phyloP scores from a whole-genome alignment of 2,888 invertebrate genomes.

The Leptinotarsa haldemani region DNA sequence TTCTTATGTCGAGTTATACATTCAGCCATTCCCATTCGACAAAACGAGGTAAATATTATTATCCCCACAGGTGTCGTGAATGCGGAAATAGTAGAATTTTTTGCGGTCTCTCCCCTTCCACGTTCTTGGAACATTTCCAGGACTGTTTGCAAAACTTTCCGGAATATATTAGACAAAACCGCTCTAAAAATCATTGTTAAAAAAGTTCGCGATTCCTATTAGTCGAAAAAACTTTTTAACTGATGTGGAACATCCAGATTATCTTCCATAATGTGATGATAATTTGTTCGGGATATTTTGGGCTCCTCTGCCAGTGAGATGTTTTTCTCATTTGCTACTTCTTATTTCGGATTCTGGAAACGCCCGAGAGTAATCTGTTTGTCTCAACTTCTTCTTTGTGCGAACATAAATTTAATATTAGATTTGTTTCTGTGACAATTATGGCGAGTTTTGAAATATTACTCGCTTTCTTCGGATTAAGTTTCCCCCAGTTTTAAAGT shows the following conservation, averaged over 20 bases:
- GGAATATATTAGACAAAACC: constrained; percentile 46
- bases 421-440: constrained; percentile 39
- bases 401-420: constrained; percentile 38
- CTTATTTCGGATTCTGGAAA: constrained; percentile 33
- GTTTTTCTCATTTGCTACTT: constrained; percentile 43
- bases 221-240: constrained; percentile 48
- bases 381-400: constrained; percentile 29
- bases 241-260: constrained; percentile 47
- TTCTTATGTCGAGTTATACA: constrained; percentile 22
- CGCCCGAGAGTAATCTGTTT: constrained; percentile 36
- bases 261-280: constrained; percentile 46
- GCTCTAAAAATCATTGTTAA: constrained; percentile 47
- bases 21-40: constrained; percentile 18
- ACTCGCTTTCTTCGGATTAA: constrained; percentile 31
- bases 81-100: constrained; percentile 47
- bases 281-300: constrained; percentile 42
- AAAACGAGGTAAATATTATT: constrained; percentile 46
- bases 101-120: constrained; percentile 44
- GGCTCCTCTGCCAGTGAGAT: constrained; percentile 32
- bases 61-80: constrained; percentile 50
- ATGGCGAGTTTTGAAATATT: constrained; percentile 31
- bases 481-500: constrained; percentile 22
- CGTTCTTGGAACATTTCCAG: constrained; percentile 49
- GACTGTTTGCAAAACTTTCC: constrained; percentile 42
- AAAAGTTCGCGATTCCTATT: constrained; percentile 48